A percentile compares a stretch with the other conserved stretches of the same genome.
phyloP scores from a whole-genome alignment of 2,797 vertebrate genomes.

The Rhinoraja longicauda region DNA sequence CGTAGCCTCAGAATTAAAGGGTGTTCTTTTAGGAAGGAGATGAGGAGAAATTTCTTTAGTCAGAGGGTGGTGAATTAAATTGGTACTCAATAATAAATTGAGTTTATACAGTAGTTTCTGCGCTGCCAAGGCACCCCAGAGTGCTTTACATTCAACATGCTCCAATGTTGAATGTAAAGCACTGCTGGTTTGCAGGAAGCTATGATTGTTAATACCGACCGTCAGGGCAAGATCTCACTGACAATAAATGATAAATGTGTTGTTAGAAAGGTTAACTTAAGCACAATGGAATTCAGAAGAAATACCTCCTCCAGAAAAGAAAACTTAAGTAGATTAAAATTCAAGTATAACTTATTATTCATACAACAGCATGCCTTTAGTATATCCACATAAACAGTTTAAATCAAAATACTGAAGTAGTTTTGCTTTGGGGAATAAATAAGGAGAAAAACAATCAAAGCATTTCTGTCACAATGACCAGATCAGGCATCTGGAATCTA shows the following conservation, averaged over 20 bases:
- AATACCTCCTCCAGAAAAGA: neutral
- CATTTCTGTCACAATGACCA: neutral
- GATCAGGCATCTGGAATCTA: neutral
- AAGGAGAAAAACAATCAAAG: neutral
- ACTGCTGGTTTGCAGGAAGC: neutral
- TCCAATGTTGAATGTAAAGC: neutral
- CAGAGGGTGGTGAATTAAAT: too few species aligned
- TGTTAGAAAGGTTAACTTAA: neutral
- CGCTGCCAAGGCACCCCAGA: neutral
- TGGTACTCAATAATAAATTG: neutral
- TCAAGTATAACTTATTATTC: neutral
- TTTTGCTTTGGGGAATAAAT: neutral
- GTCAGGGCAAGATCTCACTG: neutral
- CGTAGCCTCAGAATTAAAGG: too few species aligned
- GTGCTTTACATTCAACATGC: neutral
- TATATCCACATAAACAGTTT: neutral
- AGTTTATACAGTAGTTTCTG: neutral
- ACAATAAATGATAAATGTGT: neutral
- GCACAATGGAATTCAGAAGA: neutral
- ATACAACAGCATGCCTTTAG: neutral
- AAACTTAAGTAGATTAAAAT: neutral
- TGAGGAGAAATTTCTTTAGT: too few species aligned
- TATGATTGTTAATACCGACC: too few species aligned
- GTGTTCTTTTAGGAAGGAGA: too few species aligned
- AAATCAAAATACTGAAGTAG: neutral